These are phyloP conservation scores for Solenopsis fugax DNA, from an alignment of 1,140 invertebrate genomes.

Conservation along the genomic window DNA sequence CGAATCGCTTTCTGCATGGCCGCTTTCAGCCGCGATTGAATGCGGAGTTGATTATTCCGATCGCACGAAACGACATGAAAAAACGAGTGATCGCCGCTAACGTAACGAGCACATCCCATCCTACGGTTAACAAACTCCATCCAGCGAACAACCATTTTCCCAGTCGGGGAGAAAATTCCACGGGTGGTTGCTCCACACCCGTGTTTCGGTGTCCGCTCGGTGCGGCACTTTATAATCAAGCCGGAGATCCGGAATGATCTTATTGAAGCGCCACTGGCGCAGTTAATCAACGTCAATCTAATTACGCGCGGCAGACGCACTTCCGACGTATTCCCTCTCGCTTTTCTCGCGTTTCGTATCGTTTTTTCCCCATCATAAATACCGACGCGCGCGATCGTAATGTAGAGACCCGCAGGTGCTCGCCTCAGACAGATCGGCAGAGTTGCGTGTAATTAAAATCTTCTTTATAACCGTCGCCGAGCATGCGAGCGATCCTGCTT, in stretches of 20 bases:
- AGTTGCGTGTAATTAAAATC: constrained; percentile 30
- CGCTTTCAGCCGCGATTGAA: constrained; percentile 15
- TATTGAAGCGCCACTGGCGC: constrained; percentile 1
- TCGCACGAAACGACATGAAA: background rate
- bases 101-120: background rate
- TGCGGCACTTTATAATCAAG: background rate
- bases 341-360: background rate
- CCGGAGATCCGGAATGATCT: constrained; percentile 32
- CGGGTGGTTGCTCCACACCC: background rate
- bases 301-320: background rate
- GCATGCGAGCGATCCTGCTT: background rate
- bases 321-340: background rate
- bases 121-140: background rate
- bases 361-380: constrained; percentile 1
- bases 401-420: background rate
- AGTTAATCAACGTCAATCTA: constrained; percentile 44
- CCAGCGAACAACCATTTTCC: background rate
- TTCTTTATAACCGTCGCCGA: background rate
- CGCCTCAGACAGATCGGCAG: background rate
- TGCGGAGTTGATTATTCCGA: constrained; percentile 13
- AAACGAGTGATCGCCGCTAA: background rate
- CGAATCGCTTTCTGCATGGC: background rate
- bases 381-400: background rate
- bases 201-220: background rate
- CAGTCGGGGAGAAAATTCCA: background rate